These are phyloP conservation scores for Gorsachius goisagi DNA, from an alignment of 2,113 vertebrate genomes.

Conservation along the genomic window DNA sequence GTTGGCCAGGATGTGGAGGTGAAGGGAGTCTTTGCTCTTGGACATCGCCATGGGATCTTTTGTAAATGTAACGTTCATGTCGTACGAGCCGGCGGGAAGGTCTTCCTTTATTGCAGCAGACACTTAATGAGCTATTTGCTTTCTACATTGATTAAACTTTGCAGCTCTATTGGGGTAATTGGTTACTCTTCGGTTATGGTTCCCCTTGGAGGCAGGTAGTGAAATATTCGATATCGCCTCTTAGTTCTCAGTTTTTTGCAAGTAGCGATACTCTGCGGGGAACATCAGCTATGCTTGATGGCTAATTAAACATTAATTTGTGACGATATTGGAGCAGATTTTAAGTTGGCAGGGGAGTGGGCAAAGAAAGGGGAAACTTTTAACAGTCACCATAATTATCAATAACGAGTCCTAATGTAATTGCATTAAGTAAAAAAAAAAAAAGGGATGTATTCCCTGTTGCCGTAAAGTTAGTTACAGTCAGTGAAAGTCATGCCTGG, in stretches of 20 bases:
- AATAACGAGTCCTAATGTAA: conserved; percentile 47
- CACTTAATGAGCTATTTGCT: background rate
- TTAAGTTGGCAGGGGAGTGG: conserved; percentile 1
- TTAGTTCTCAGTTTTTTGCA: background rate
- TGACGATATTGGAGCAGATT: conserved; percentile 24
- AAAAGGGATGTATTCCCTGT: background rate
- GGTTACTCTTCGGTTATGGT: background rate
- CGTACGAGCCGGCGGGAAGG: background rate
- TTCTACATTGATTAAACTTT: background rate
- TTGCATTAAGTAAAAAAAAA: conserved; percentile 45
- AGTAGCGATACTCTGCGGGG: conserved; percentile 1
- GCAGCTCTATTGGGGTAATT: background rate
- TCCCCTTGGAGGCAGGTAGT: conserved; percentile 7
- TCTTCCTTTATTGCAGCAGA: background rate
- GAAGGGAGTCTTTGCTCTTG: background rate
- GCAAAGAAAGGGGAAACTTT: conserved; percentile 39
- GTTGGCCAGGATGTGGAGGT: background rate
- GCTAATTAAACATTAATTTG: conserved; percentile 65
- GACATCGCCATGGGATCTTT: background rate
- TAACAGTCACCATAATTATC: conserved; percentile 42
- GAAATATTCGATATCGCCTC: background rate
- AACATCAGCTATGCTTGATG: conserved; percentile 33
- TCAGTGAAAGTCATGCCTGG: conserved; percentile 5
- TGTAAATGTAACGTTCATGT: background rate
- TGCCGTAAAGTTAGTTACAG: conserved; percentile 5